Percentiles rank a stretch among this genome's conserved stretches.
These are phyloP conservation scores for Sterrhoptilus dennistouni DNA, from an alignment of 2,113 vertebrate species.

Conservation along the genomic window DNA sequence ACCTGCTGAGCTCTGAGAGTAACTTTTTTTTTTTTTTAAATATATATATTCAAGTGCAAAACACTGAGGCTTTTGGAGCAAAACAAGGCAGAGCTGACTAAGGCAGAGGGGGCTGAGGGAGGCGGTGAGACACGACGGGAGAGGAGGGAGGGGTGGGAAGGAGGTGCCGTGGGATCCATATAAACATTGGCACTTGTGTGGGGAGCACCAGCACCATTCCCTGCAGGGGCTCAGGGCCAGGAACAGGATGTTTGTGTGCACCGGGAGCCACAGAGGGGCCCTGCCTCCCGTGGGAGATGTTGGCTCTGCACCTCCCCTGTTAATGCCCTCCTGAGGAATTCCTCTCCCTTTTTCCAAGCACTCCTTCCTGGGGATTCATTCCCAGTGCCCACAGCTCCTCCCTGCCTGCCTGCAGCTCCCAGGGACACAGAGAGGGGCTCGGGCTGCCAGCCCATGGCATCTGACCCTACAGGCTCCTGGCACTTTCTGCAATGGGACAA, in stretches of 20 bases:
- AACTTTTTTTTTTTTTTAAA: background rate
- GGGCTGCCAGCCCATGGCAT: fast-evolving
- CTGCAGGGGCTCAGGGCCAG: background rate
- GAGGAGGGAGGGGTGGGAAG: background rate
- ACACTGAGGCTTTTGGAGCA: background rate
- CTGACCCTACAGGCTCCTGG: background rate
- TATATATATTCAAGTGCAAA: conserved; percentile 13
- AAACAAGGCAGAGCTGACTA: conserved; percentile 24
- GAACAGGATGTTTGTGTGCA: background rate
- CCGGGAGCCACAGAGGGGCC: background rate
- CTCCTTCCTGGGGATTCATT: background rate
- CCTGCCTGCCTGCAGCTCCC: background rate
- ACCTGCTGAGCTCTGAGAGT: background rate
- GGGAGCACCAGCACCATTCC: background rate
- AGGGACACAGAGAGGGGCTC: background rate
- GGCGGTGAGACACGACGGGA: background rate
- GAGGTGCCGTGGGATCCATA: background rate
- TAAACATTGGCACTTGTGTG: conserved; percentile 3
- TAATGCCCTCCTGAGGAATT: fast-evolving
- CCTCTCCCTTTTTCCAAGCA: background rate
- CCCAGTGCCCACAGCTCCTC: background rate
- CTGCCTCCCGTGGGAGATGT: background rate
- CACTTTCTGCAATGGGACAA: background rate
- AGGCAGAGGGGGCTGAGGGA: conserved; percentile 26
- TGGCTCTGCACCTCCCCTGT: background rate